phyloP scores from a whole-genome alignment of 2,888 invertebrate species.

The Latrodectus elegans region DNA sequence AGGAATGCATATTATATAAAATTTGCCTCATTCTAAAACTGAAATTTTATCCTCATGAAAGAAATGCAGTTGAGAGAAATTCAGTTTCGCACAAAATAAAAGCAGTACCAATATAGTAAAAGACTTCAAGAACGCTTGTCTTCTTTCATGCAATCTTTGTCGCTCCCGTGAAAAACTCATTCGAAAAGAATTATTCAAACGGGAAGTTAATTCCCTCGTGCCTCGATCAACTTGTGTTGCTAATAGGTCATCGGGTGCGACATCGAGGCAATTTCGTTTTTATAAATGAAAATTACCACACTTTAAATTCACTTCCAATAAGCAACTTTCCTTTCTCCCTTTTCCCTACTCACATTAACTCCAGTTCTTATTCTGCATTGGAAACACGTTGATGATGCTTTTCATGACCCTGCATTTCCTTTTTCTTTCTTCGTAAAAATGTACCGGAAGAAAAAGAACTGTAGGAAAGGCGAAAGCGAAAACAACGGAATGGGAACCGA shows the following conservation, averaged over 20 bases:
- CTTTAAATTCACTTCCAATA: constrained; percentile 6
- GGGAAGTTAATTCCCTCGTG: background rate
- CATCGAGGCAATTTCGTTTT: background rate
- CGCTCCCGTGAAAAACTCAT: background rate
- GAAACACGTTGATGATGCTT: constrained; percentile 2
- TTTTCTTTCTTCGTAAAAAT: background rate
- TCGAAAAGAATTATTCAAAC: background rate
- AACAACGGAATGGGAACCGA: background rate
- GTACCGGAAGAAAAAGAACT: background rate
- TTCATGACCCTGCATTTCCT: background rate
- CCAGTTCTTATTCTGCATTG: background rate
- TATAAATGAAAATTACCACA: background rate
- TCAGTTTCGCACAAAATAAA: too few species aligned
- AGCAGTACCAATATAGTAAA: too few species aligned
- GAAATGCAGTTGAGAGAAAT: too few species aligned
- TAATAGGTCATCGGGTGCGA: background rate
- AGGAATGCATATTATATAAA: too few species aligned
- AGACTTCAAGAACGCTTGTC: too few species aligned
- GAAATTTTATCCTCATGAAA: too few species aligned
- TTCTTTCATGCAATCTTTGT: background rate
- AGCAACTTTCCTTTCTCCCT: background rate
- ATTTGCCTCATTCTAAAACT: too few species aligned
- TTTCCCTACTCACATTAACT: background rate
- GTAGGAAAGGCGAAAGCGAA: background rate
- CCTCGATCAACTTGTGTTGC: background rate